Evolutionary conservation across 2,797 vertebrate genomes (phyloP).

Genomic region (Otolemur crassicaudatus): DNA sequence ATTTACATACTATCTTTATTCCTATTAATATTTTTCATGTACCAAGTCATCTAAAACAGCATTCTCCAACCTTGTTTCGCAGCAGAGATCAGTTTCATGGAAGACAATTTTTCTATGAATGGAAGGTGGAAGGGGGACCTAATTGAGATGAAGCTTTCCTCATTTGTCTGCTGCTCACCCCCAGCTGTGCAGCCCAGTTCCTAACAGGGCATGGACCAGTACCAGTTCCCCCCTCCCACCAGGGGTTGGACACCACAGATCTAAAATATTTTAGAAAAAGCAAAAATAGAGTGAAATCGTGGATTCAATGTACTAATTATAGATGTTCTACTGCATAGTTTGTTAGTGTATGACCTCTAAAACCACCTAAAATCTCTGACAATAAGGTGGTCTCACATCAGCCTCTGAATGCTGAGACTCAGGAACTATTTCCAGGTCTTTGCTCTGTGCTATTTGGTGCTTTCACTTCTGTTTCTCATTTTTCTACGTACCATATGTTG

Average conservation of each 20-base stretch:
- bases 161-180: no score
- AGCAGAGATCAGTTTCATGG: no score
- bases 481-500: background rate
- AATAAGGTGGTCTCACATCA: background rate
- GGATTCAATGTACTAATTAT: background rate
- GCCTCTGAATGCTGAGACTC: background rate
- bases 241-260: no score
- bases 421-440: background rate
- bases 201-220: no score
- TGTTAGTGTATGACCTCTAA: background rate
- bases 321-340: background rate
- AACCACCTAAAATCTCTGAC: background rate
- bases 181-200: no score
- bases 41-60: background rate
- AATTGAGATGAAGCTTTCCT: no score
- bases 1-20: background rate
- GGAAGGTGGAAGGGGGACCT: no score
- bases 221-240: no score
- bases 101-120: no score
- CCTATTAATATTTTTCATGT: background rate
- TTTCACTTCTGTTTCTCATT: background rate
- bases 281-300: background rate
- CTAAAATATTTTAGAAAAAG: slow-evolving; percentile 7
- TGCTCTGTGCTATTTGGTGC: background rate
- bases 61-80: no score